Percentiles rank a stretch among this genome's conserved stretches.
phyloP scores from a whole-genome alignment of 35 echinoderm and acorn worm species.

The Holothuria glaberrima region DNA sequence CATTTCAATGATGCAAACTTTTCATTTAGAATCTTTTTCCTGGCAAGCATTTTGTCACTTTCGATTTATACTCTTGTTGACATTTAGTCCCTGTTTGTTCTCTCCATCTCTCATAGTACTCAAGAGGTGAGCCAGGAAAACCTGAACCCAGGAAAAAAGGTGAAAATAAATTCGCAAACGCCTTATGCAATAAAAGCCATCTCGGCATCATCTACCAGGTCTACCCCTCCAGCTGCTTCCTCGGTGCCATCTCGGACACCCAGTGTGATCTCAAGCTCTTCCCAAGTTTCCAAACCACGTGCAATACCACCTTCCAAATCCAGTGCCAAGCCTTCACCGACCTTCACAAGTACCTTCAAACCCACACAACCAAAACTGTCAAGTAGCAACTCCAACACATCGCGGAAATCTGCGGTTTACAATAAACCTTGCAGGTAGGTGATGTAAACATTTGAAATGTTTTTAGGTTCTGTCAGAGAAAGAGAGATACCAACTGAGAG shows the following conservation, averaged over 20 bases:
- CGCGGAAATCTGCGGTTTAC: slow-evolving; percentile 37
- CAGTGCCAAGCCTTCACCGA: slow-evolving; percentile 39
- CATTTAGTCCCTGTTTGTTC: background rate
- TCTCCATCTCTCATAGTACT: slow-evolving; percentile 61
- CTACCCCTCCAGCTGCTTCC: slow-evolving; percentile 29
- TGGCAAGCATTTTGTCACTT: too few species aligned
- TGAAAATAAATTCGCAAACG: slow-evolving; percentile 68
- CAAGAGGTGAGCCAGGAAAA: slow-evolving; percentile 81
- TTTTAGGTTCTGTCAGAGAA: too few species aligned
- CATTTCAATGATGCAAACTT: too few species aligned
- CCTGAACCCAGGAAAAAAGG: slow-evolving; percentile 68
- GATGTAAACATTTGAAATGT: background rate
- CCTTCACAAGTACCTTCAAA: slow-evolving; percentile 36
- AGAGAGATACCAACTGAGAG: too few species aligned
- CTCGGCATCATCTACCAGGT: slow-evolving; percentile 8
- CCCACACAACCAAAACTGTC: slow-evolving; percentile 5
- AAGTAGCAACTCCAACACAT: background rate
- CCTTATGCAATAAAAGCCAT: slow-evolving; percentile 59
- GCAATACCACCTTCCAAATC: slow-evolving; percentile 35
- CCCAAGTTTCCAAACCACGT: slow-evolving; percentile 24
- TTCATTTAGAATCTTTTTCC: too few species aligned
- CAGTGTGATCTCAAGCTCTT: background rate
- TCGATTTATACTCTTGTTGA: too few species aligned
- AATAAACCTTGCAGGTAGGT: slow-evolving; percentile 56
- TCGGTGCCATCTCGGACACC: slow-evolving; percentile 44